Evolutionary conservation across 2,888 invertebrate genomes (phyloP), one percentile per base, ranked within the genome.

Genomic region (Epistrophella euchroma): DNA sequence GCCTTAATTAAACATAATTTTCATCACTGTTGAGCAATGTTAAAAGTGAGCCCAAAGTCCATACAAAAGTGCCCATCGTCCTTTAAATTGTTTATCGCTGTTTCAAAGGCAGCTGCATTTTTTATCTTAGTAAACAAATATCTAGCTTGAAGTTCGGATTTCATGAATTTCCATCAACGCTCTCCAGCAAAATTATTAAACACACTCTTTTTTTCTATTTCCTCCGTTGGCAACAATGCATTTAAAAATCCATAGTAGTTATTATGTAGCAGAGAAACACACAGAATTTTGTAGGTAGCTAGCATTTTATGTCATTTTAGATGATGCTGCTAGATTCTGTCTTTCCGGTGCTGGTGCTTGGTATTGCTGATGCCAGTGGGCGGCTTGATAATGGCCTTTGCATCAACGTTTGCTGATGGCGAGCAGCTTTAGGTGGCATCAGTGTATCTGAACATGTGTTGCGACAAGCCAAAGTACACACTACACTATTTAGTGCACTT

Each of bases 381-480:
- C 83, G 52, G 72, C 62, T 32, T 66, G 64, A 66, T 73, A 73
- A 79, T 66, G 40, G 73, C 73, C 47, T 64, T 37, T 64, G 64
- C 66, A 17, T 62, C 72, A 72, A 64, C 78, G 72, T 45, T 73
- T 72, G 62, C 80, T 75, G 19, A 62, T 37, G 32, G 35, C 22
- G 7, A 40, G 28, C 76, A 75, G 35, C 78, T 66, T 74, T 45
- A 47, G 56, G 56, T 64, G 17, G 71, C 83, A 68, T 74, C 52
- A 71, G 75, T 85, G 76, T 85, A 80, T 80, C 66, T 37, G 52
- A 85, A 80, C 84, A 85, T 80, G 76, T 85, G 84, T 80, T 76
- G 66, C 72, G 76, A 76, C 80, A 85, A 80, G 75, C 84, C 80
- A 80, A 76, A 72, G 71, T 66, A 85, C 75, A 80, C 52, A 66